These are phyloP conservation scores for Crocuta crocuta DNA, from an alignment of 2,113 vertebrate genomes.

Conservation along the genomic window DNA sequence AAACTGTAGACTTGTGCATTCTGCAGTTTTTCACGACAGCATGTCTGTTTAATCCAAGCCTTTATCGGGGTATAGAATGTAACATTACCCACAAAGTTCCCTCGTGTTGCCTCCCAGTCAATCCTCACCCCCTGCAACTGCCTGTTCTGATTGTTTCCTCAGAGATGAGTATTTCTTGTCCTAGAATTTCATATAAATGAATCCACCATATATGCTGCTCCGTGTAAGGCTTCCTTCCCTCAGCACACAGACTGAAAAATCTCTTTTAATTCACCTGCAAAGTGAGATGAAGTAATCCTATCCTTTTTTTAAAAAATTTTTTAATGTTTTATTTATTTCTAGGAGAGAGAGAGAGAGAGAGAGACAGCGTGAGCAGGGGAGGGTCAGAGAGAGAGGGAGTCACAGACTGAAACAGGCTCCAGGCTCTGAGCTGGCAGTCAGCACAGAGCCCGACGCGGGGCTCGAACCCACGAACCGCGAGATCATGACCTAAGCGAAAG, in stretches of 20 bases:
- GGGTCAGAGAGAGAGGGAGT: too few relatives aligned
- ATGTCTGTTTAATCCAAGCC: not conserved
- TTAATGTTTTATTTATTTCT: too few relatives aligned
- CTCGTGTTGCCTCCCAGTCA: not conserved
- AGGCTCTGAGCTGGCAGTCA: too few relatives aligned
- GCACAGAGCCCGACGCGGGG: too few relatives aligned
- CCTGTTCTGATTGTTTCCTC: not conserved
- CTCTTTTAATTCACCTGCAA: not conserved
- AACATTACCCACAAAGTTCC: not conserved
- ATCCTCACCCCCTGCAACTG: too few relatives aligned
- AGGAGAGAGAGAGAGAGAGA: too few relatives aligned
- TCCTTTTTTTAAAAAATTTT: not conserved
- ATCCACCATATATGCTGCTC: rapidly evolving
- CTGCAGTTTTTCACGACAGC: not conserved
- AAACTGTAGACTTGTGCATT: not conserved
- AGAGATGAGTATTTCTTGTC: not conserved
- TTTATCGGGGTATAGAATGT: not conserved
- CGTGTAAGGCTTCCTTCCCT: not conserved
- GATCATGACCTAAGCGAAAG: too few relatives aligned
- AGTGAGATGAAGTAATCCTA: not conserved
- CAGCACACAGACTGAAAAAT: rapidly evolving
- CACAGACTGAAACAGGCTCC: too few relatives aligned
- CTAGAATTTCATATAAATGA: not conserved
- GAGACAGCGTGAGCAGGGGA: too few relatives aligned
- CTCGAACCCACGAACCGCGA: too few relatives aligned